Conservation (phyloP, 2,888 invertebrate genomes). For the Archips xylosteana region DNA sequence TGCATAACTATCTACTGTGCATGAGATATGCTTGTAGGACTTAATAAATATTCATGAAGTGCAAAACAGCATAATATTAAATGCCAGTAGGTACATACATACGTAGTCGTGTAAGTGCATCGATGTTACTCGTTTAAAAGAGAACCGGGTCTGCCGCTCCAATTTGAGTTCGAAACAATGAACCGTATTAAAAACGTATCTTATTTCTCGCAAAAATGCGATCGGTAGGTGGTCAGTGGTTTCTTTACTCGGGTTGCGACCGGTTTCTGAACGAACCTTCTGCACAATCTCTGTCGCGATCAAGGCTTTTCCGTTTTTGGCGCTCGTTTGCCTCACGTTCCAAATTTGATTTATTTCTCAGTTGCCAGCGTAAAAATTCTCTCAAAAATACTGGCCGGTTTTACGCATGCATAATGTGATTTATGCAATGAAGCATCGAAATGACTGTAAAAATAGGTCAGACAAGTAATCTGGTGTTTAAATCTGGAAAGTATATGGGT, state of each 20-base stretch:
- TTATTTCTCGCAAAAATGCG: slow-evolving; percentile 73
- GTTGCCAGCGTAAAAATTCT: slow-evolving; percentile 11
- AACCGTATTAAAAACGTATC: slow-evolving; percentile 56
- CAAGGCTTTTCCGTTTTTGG: slow-evolving; percentile 55
- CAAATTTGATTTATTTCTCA: slow-evolving; percentile 37
- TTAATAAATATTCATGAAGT: slow-evolving; percentile 5
- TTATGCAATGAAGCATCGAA: neutral
- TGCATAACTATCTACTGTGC: neutral
- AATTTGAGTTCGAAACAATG: slow-evolving; percentile 43
- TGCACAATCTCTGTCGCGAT: slow-evolving; percentile 55
- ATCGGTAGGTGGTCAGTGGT: slow-evolving; percentile 58
- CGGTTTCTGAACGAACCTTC: slow-evolving; percentile 40
- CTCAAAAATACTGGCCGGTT: neutral
- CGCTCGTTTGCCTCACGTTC: slow-evolving; percentile 44
- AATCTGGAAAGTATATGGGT: neutral
- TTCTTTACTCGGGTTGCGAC: slow-evolving; percentile 57
- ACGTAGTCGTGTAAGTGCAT: slow-evolving; percentile 32
- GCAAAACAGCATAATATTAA: slow-evolving; percentile 6
- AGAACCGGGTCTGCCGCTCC: slow-evolving; percentile 25
- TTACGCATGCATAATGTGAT: slow-evolving; percentile 8
- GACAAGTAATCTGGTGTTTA: neutral
- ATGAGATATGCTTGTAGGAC: neutral
- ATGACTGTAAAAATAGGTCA: slow-evolving; percentile 21
- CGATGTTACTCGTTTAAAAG: slow-evolving; percentile 15
- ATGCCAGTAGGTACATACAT: neutral